A percentile compares a stretch with the other conserved stretches of the same genome.
Evolutionary conservation across 2,797 vertebrate species (phyloP).

Genomic region (Psittacula echo): DNA sequence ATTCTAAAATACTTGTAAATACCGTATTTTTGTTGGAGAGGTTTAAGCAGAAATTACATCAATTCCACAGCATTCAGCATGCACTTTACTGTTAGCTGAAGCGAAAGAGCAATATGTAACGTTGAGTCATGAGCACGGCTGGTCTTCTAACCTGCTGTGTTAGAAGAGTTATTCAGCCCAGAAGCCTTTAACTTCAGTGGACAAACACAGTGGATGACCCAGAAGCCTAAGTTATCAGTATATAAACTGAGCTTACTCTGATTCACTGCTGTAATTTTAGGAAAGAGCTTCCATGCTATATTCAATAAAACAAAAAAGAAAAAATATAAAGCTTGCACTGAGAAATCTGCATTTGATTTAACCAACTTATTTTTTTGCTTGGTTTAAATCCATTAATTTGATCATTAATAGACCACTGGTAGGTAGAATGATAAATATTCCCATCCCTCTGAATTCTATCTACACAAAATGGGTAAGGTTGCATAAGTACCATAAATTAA

Average conservation of each 20-base stretch:
- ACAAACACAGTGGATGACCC: background rate
- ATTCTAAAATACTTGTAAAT: background rate
- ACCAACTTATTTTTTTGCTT: background rate
- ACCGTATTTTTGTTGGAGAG: background rate
- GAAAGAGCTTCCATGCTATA: background rate
- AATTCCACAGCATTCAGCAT: background rate
- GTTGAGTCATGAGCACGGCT: background rate
- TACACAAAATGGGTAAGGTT: background rate
- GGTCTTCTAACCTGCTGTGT: background rate
- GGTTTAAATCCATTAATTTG: background rate
- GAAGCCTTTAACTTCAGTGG: background rate
- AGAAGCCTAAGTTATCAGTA: background rate
- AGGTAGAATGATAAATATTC: background rate
- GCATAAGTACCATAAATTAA: background rate
- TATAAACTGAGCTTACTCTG: background rate
- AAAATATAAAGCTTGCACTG: background rate
- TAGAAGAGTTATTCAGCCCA: background rate
- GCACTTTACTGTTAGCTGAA: background rate
- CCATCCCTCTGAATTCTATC: background rate
- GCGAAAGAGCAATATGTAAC: background rate
- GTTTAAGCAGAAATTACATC: background rate
- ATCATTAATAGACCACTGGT: background rate
- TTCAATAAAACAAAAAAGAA: background rate
- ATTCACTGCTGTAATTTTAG: background rate
- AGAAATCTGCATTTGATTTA: background rate